Base-by-base conservation (phyloP, 1,140 invertebrate genomes). In the Nomia melanderi region DNA sequence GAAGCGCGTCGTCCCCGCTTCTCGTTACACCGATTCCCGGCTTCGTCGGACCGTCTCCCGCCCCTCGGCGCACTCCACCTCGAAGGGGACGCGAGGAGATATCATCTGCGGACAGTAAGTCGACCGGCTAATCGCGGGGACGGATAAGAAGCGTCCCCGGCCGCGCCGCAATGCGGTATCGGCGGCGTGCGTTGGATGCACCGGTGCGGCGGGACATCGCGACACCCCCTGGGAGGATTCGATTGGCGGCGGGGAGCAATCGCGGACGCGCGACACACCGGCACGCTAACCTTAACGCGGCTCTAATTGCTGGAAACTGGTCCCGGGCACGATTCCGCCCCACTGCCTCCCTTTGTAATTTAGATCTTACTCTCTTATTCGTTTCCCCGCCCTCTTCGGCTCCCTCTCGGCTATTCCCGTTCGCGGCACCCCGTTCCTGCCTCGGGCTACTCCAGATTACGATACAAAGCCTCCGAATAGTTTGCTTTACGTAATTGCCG, bases 401-500 rank as follows among this genome's bases (percentile, higher is more conserved):
- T n/a, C 17, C 3, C 14, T 1, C 20, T 47, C 29, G 20, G 33
- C 36, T 23, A 9, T 23, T 2, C 29, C 23, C 36, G 17, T 50
- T 17, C 14, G 5, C n/a, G 1, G 2, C 12, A 23, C 59, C 0
- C 7, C 3, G 17, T 73, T 50, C 39, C 33, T 14, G 14, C 31
- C 33, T 56, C 44, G 65, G 56, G 25, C 54, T 39, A 20, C 33
- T 29, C 73, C 60, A 56, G 31, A 77, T 77, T 79, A 77, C 9
- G 70, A 72, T 8, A 66, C 50, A n/a, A 36, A 80, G 60, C 78
- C 62, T 60, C 59, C 41, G n/a, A 70, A 65, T 77, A 80, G 65
- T 80, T 71, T 39, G 62, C 75, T 80, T 80, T 66, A 69, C 75
- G 78, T 80, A 80, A 80, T 80, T 78, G 77, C 66, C 56, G 36